Percentiles rank a stretch among this genome's conserved stretches.
Conservation (phyloP, 1,140 invertebrate species). For the Drosophila prosaltans region DNA sequence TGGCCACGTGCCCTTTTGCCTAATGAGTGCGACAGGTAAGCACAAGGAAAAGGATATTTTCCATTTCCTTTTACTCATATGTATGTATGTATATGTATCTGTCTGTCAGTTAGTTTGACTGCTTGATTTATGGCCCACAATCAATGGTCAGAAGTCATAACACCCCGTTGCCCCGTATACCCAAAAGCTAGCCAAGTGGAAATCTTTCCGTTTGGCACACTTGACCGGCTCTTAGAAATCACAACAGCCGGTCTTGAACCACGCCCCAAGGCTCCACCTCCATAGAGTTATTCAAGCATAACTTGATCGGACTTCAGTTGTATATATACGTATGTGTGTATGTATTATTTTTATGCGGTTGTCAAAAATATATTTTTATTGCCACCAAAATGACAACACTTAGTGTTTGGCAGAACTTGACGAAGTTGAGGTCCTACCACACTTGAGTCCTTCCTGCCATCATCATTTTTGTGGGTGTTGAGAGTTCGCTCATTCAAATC, state of each 20-base stretch:
- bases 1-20: conserved; percentile 53
- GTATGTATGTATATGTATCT: not conserved
- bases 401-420: conserved; percentile 26
- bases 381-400: conserved; percentile 81
- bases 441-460: not conserved
- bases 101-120: conserved; percentile 46
- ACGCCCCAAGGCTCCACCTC: conserved; percentile 54
- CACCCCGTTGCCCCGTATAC: conserved; percentile 8
- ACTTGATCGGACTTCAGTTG: conserved; percentile 59
- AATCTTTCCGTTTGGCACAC: conserved; percentile 45
- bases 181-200: conserved; percentile 63
- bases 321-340: conserved; percentile 28
- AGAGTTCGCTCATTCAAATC: conserved; percentile 77
- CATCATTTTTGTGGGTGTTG: conserved; percentile 52
- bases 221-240: conserved; percentile 54
- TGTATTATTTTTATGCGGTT: conserved; percentile 60
- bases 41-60: conserved; percentile 13
- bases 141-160: conserved; percentile 64
- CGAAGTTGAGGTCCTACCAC: no score
- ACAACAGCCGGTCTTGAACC: conserved; percentile 66
- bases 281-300: conserved; percentile 47
- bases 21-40: conserved; percentile 34
- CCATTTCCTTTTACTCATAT: conserved; percentile 27
- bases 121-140: conserved; percentile 69
- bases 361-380: conserved; percentile 81